These are phyloP conservation scores for Monochamus saltuarius DNA, from an alignment of 1,140 invertebrate species.

Conservation along the genomic window DNA sequence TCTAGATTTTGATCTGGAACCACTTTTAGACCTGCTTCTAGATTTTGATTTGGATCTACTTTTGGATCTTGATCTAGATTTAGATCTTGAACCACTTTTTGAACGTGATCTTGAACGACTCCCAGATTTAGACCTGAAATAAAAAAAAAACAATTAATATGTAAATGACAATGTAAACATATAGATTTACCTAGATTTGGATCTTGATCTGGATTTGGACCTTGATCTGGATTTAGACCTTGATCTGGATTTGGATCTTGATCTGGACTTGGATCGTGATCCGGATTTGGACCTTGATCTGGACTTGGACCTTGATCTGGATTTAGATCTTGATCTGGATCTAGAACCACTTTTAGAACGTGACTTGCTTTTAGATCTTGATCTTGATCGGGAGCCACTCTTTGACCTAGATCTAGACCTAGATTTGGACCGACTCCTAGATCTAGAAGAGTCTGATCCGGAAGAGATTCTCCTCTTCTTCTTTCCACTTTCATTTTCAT, in stretches of 20 bases:
- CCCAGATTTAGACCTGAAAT: slow-evolving; percentile 31
- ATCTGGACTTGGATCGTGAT: slow-evolving; percentile 7
- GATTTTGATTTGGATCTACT: slow-evolving; percentile 40
- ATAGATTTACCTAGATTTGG: no score
- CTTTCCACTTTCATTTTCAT: slow-evolving; percentile 57
- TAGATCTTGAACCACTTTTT: slow-evolving; percentile 27
- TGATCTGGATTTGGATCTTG: neutral
- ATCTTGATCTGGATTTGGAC: neutral
- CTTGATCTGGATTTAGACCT: neutral
- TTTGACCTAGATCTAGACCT: slow-evolving; percentile 45
- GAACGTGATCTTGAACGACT: slow-evolving; percentile 42
- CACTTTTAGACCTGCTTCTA: slow-evolving; percentile 46
- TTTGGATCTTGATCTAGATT: slow-evolving; percentile 39
- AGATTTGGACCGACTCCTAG: slow-evolving; percentile 32
- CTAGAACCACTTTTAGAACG: slow-evolving; percentile 16
- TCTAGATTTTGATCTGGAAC: slow-evolving; percentile 32
- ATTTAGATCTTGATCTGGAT: slow-evolving; percentile 21
- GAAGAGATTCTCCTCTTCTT: slow-evolving; percentile 53
- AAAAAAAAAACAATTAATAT: no score
- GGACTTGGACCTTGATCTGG: slow-evolving; percentile 5
- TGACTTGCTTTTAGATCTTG: neutral
- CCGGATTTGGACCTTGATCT: slow-evolving; percentile 15
- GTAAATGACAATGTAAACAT: no score
- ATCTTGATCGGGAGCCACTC: slow-evolving; percentile 42
- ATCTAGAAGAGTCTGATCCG: slow-evolving; percentile 51